Conservation (phyloP, 2,888 invertebrate genomes). For the Autographa gamma region DNA sequence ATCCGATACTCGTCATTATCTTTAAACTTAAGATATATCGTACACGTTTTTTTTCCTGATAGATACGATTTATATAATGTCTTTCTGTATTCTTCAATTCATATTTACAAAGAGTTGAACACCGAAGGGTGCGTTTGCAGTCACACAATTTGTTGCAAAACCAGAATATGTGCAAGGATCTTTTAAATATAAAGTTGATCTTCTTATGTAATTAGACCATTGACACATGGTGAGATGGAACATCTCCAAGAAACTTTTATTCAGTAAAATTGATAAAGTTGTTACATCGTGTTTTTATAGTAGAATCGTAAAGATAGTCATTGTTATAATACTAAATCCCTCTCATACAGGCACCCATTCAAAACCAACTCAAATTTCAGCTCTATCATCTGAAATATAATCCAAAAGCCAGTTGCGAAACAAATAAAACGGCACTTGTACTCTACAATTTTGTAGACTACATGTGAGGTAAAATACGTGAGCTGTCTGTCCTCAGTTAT, state of each 20-base stretch:
- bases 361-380: slow-evolving; percentile 22
- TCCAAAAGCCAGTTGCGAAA: slow-evolving; percentile 19
- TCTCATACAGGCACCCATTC: background rate
- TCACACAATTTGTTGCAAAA: too few relatives aligned
- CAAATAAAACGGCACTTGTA: slow-evolving; percentile 23
- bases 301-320: background rate
- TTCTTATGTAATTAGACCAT: too few relatives aligned
- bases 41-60: slow-evolving; percentile 32
- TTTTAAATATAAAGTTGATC: too few relatives aligned
- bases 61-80: background rate
- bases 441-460: slow-evolving; percentile 46
- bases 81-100: too few relatives aligned
- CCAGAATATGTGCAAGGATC: too few relatives aligned
- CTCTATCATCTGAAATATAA: slow-evolving; percentile 30
- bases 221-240: too few relatives aligned
- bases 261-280: too few relatives aligned
- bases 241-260: too few relatives aligned
- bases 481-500: slow-evolving; percentile 60
- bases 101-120: too few relatives aligned
- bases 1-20: slow-evolving; percentile 64
- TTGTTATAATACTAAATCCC: background rate
- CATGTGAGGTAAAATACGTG: slow-evolving; percentile 58
- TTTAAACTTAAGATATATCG: slow-evolving; percentile 59
- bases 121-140: too few relatives aligned
- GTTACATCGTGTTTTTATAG: too few relatives aligned